Evolutionary conservation across 2,113 vertebrate species (phyloP).

Genomic region (Siniperca chuatsi): DNA sequence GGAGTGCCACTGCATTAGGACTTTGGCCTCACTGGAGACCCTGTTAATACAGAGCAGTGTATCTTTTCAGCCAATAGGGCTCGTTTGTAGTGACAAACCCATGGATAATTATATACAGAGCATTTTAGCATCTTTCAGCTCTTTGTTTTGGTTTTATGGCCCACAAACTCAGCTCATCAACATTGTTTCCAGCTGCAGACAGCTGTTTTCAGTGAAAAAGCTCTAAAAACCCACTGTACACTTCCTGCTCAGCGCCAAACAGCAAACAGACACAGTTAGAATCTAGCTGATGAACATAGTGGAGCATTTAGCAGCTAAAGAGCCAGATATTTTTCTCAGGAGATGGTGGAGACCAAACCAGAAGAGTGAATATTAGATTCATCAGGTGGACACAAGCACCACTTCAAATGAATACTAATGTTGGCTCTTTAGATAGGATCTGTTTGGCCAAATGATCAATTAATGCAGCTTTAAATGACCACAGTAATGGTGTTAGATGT

Average conservation of each 20-base stretch:
- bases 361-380: not conserved
- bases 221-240: not conserved
- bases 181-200: not conserved
- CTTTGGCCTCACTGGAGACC: slow-evolving; percentile 70
- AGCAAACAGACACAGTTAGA: not conserved
- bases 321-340: not conserved
- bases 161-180: not conserved
- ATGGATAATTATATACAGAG: not conserved
- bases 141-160: not conserved
- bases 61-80: slow-evolving; percentile 19
- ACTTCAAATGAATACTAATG: not conserved
- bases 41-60: slow-evolving; percentile 56
- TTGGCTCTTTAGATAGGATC: not conserved
- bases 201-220: not conserved
- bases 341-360: not conserved
- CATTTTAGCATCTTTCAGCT: not conserved
- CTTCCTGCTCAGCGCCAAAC: not conserved
- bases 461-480: not conserved
- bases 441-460: not conserved
- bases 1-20: slow-evolving; percentile 77
- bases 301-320: not conserved
- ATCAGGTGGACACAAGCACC: not conserved
- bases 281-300: not conserved
- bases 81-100: not conserved
- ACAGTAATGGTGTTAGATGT: not conserved